Evolutionary conservation across 2,797 vertebrate species (phyloP).

Genomic region (Erithacus rubecula): DNA sequence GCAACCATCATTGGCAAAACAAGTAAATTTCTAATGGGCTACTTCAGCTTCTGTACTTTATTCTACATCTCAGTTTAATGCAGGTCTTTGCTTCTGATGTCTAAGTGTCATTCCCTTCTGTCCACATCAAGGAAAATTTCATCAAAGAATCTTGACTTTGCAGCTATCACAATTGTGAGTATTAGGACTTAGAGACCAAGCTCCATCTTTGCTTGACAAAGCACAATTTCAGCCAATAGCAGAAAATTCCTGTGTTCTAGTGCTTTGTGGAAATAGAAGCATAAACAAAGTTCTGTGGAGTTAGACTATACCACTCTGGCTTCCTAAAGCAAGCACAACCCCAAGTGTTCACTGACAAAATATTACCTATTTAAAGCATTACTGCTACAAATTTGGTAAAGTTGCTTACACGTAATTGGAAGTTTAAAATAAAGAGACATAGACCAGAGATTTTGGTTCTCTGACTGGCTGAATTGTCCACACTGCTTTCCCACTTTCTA

Average conservation of each 20-base stretch:
- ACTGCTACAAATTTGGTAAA: background rate
- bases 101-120: background rate
- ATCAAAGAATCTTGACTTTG: background rate
- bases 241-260: background rate
- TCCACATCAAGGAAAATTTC: background rate
- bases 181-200: background rate
- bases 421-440: background rate
- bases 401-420: background rate
- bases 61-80: background rate
- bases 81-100: background rate
- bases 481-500: background rate
- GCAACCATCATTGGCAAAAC: background rate
- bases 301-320: background rate
- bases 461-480: background rate
- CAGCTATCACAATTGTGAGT: background rate
- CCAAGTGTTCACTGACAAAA: background rate
- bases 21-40: background rate
- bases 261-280: background rate
- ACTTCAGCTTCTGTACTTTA: background rate
- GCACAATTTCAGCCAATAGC: background rate
- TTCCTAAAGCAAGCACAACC: background rate
- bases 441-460: background rate
- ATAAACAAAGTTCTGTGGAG: background rate
- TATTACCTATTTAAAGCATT: background rate
- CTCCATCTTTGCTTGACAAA: background rate